A percentile compares a stretch with the other conserved stretches of the same genome.
These are phyloP conservation scores for Cepaea hortensis DNA, from an alignment of 2,888 invertebrate genomes.

Conservation along the genomic window DNA sequence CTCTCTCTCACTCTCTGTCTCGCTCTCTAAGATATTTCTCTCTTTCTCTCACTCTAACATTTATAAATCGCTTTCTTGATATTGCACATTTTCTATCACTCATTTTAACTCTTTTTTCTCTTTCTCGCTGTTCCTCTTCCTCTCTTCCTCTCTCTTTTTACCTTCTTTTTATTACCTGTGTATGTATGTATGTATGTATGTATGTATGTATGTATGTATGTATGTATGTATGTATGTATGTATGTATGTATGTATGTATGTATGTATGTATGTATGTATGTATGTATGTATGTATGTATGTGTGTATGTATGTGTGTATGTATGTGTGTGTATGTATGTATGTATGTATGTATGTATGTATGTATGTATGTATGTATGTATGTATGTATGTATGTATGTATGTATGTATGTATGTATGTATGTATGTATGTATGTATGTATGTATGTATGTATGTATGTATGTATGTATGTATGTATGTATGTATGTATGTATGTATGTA, in stretches of 20 bases:
- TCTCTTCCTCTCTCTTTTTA: background rate
- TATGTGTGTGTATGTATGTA: too few species aligned
- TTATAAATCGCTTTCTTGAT: background rate
- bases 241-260: conserved; percentile 9
- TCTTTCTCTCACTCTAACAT: background rate
- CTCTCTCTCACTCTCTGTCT: conserved; percentile 4
- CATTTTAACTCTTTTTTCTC: background rate
- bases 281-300: background rate
- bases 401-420: too few species aligned
- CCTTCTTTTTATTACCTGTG: background rate
- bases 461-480: too few species aligned
- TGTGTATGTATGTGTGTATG: too few species aligned
- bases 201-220: conserved; percentile 1
- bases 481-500: too few species aligned
- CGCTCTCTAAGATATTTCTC: background rate
- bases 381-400: too few species aligned
- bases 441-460: too few species aligned
- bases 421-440: too few species aligned
- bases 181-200: conserved; percentile 6
- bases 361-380: too few species aligned
- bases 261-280: conserved; percentile 3
- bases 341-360: too few species aligned
- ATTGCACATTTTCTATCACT: background rate
- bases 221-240: background rate
- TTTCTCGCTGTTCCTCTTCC: background rate